phyloP scores from a whole-genome alignment of 2,888 invertebrate species.

The Chymomyza amoena region DNA sequence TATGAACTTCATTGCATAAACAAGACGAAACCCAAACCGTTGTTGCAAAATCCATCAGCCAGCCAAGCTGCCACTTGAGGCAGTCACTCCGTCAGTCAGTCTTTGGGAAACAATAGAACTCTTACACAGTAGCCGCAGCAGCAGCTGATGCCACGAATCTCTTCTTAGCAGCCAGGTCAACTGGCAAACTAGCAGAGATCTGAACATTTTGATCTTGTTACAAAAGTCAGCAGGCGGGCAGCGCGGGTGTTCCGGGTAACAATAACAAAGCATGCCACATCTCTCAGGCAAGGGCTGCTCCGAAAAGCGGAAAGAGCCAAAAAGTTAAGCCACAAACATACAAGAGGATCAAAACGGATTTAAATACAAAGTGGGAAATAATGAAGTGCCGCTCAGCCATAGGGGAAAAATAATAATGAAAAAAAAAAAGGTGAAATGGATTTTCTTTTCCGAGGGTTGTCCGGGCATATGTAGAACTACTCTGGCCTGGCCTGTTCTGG shows the following conservation, averaged over 20 bases:
- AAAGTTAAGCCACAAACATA: conserved; percentile 74
- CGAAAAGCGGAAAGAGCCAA: conserved; percentile 66
- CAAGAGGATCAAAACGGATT: conserved; percentile 74
- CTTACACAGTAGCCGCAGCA: conserved; percentile 36
- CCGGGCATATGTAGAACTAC: neutral
- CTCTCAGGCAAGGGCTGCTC: neutral
- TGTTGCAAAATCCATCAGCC: conserved; percentile 40
- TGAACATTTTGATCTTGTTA: conserved; percentile 64
- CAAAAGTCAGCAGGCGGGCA: conserved; percentile 59
- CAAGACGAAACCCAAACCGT: conserved; percentile 42
- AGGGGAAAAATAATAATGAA: conserved; percentile 20
- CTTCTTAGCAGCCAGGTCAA: neutral
- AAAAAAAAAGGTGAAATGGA: conserved; percentile 35
- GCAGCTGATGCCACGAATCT: conserved; percentile 32
- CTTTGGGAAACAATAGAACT: conserved; percentile 13
- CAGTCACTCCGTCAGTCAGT: neutral
- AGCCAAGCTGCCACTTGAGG: conserved; percentile 37
- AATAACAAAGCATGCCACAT: neutral
- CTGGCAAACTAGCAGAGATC: conserved; percentile 37
- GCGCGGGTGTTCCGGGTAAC: conserved; percentile 57
- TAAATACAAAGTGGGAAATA: conserved; percentile 71
- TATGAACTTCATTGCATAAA: conserved; percentile 64
- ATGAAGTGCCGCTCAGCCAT: conserved; percentile 55
- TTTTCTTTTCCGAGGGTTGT: conserved; percentile 24
- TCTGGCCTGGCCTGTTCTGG: conserved; percentile 18